Percentiles rank a stretch among this genome's conserved stretches.
Conservation (phyloP, 2,888 invertebrate genomes). For the Prenolepis imparis region DNA sequence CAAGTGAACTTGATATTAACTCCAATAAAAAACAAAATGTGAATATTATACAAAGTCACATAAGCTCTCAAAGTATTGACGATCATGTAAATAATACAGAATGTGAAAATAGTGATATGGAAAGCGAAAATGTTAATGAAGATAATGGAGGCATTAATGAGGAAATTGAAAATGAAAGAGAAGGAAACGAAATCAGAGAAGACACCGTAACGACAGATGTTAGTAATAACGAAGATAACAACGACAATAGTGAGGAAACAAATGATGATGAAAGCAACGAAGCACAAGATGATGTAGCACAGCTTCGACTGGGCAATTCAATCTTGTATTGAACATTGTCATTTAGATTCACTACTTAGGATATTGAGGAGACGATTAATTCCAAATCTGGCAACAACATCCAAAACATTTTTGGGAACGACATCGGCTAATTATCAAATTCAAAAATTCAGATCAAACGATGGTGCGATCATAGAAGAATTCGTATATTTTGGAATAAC, state of each 20-base stretch:
- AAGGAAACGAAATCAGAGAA: background rate
- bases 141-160: background rate
- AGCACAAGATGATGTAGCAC: background rate
- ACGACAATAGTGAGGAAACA: background rate
- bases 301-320: constrained; percentile 14
- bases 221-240: background rate
- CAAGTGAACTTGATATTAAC: background rate
- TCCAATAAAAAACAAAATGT: background rate
- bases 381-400: background rate
- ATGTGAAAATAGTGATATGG: background rate
- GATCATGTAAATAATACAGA: background rate
- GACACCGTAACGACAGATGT: background rate
- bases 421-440: background rate
- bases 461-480: background rate
- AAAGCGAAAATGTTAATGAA: background rate
- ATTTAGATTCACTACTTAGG: background rate
- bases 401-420: background rate
- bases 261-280: background rate
- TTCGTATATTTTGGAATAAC: constrained; percentile 8
- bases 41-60: background rate
- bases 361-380: background rate
- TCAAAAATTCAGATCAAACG: background rate
- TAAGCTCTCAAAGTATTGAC: background rate
- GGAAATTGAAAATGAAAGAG: background rate
- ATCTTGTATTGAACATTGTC: background rate